Evolutionary conservation across 2,797 vertebrate species (phyloP), one percentile per base, ranked within the genome.

Genomic region (Spea hammondii): DNA sequence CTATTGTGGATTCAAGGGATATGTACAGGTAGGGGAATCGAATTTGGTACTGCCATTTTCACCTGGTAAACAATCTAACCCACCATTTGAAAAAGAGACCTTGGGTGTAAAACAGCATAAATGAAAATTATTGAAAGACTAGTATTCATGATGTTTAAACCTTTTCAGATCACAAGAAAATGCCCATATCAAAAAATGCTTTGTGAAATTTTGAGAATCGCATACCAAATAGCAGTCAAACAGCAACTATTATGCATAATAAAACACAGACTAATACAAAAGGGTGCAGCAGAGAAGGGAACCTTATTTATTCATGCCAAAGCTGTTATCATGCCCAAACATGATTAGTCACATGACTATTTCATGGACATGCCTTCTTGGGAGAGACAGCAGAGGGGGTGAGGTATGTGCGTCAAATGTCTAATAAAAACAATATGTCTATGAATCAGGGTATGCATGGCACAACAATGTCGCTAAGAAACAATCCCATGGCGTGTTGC

Each of bases 321-420:
- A 62, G 59, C 59, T 62, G 59, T 32, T 14, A 62, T 62, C 59
- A 62, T 62, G 59, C 59, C 59, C 59, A 32, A 62, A 62, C 59
- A 62, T 2, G 59, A 6, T 62, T 17, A 6, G 14, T 62, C 59
- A 62, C 59, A 62, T 62, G 59, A 62, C 14, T 62, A 17, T 62
- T n/a, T 62, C n/a, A 17, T 62, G 59, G 12, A 14, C 10, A 53
- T 53, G 59, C 59, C 59, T 62, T 9, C 59, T 62, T 62, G 14
- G 14, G 59, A 62, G 59, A 62, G 14, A 17, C 59, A 62, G 14
- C 32, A 62, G 4, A 62, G 59, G 32, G 32, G n/a, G 59, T 62
- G 7, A 62, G n/a, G 14, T n/a, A 62, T 6, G 32, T 62, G 59
- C 32, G n/a, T 32, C n/a, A 17, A 32, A 7, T 62, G 14, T 6